Conservation (phyloP, 2,113 vertebrate species). For the Prietella phreatophila region DNA sequence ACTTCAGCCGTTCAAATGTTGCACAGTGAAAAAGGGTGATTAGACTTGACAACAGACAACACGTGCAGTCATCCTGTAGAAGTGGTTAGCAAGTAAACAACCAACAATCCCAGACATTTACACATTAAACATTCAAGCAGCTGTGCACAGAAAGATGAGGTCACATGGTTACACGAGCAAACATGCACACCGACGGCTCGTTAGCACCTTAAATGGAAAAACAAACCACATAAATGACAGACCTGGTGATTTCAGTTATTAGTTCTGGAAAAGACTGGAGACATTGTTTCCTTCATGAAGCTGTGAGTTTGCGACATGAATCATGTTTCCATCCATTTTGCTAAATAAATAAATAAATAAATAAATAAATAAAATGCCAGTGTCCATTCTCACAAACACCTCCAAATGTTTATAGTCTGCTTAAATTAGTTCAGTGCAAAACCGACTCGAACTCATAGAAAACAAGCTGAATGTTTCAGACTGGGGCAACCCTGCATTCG, state of each 20-base stretch:
- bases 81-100: constrained; percentile 32
- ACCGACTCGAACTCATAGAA: neutral
- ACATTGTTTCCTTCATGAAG: constrained; percentile 26
- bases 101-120: constrained; percentile 1
- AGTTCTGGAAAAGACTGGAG: constrained; percentile 63
- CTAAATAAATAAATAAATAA: no score
- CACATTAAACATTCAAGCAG: constrained; percentile 45
- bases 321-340: neutral
- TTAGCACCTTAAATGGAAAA: constrained; percentile 27
- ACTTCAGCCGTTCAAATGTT: neutral
- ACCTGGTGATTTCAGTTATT: constrained; percentile 19
- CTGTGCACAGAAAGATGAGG: constrained; percentile 45
- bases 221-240: constrained; percentile 19
- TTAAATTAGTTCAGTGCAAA: neutral
- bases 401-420: neutral
- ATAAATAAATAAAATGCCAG: neutral
- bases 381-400: neutral
- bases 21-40: neutral
- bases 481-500: neutral
- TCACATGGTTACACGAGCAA: constrained; percentile 50
- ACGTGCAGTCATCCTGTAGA: neutral
- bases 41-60: neutral
- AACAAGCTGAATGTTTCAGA: neutral
- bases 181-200: neutral
- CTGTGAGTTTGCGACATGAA: neutral